A percentile compares a stretch with the other conserved stretches of the same genome.
Evolutionary conservation across 2,888 invertebrate species (phyloP).

Genomic region (Polia nebulosa): DNA sequence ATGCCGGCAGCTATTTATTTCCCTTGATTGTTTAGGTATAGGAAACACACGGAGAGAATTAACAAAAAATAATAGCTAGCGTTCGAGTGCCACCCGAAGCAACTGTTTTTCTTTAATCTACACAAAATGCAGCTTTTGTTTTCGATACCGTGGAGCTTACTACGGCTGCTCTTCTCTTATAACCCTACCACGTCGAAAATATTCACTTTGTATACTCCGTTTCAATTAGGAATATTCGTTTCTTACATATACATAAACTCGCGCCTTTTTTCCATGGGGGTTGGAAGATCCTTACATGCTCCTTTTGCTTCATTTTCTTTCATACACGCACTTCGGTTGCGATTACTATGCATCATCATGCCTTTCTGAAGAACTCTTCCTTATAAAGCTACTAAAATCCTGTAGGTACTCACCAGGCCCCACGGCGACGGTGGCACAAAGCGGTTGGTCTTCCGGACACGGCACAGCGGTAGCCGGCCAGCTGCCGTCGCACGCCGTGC

Average conservation of each 20-base stretch:
- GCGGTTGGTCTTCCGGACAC: constrained; percentile 74
- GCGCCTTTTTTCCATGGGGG: neutral
- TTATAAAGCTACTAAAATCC: neutral
- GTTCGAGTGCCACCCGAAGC: neutral
- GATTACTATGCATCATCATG: neutral
- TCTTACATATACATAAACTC: too few species aligned
- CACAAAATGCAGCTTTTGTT: neutral
- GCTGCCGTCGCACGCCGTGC: constrained; percentile 63
- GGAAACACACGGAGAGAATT: neutral
- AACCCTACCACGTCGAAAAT: neutral
- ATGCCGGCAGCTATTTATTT: constrained; percentile 19
- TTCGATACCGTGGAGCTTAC: neutral
- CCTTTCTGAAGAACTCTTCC: neutral
- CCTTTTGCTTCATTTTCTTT: neutral
- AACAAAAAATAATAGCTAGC: neutral
- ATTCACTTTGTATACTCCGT: neutral
- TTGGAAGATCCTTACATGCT: neutral
- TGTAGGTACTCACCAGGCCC: constrained; percentile 72
- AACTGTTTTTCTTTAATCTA: constrained; percentile 3
- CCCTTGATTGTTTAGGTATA: constrained; percentile 26
- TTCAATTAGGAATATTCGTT: neutral
- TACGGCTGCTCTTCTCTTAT: too few species aligned
- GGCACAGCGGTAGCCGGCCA: constrained; percentile 59
- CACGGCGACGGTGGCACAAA: constrained; percentile 76
- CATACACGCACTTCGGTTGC: neutral